Evolutionary conservation across 2,888 invertebrate species (phyloP).

Genomic region (Trachelus troglodyta): DNA sequence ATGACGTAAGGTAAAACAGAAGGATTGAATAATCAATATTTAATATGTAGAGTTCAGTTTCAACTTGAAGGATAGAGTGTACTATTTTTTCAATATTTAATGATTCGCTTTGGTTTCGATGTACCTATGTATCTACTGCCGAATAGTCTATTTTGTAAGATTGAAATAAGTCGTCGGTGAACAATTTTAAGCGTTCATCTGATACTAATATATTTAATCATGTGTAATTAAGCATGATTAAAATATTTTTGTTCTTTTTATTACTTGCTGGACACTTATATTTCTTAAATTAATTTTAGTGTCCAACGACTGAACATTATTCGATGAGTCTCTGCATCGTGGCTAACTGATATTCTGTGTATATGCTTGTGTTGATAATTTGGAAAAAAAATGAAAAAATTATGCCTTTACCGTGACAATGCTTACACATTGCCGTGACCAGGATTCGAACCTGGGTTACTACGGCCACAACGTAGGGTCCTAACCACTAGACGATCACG

Average conservation of each 20-base stretch:
- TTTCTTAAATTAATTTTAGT: background rate
- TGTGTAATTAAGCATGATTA: background rate
- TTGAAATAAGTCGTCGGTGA: background rate
- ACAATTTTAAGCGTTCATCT: background rate
- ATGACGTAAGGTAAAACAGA: background rate
- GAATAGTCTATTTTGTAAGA: background rate
- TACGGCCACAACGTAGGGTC: constrained; percentile 83
- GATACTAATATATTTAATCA: background rate
- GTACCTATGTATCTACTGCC: background rate
- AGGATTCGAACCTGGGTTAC: constrained; percentile 84
- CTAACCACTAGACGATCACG: constrained; percentile 82
- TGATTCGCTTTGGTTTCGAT: background rate
- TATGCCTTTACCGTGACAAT: constrained; percentile 21
- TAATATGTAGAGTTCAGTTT: background rate
- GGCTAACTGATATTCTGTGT: too few species aligned
- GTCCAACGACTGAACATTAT: background rate
- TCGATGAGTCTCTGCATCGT: too few species aligned
- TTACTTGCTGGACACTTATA: background rate
- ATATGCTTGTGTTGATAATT: background rate
- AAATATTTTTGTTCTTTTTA: background rate
- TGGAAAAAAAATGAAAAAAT: constrained; percentile 7
- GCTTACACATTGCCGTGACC: constrained; percentile 71
- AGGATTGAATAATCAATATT: background rate
- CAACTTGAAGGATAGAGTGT: background rate
- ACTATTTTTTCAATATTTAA: background rate